phyloP scores from a whole-genome alignment of 2,113 vertebrate species.

The Pteronura brasiliensis region DNA sequence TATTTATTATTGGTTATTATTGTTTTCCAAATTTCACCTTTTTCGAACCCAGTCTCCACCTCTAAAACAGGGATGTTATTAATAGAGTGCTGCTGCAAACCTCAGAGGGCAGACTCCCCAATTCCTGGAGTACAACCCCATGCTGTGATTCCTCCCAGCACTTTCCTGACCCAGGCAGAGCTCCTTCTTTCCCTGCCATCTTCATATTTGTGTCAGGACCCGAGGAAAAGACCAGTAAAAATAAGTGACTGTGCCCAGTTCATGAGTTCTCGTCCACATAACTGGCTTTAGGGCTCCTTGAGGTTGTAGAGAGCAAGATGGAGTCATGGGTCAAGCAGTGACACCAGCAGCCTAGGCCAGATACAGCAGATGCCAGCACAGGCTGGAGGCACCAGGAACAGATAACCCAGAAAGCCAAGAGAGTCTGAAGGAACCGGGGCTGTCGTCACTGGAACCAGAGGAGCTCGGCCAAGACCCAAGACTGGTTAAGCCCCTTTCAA shows the following conservation, averaged over 20 bases:
- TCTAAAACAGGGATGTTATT: neutral
- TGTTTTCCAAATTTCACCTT: neutral
- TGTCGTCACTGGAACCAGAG: neutral
- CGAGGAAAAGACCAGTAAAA: too few relatives aligned
- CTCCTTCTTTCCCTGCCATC: neutral
- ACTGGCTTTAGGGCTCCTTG: too few relatives aligned
- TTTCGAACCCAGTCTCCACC: neutral
- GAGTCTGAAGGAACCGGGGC: neutral
- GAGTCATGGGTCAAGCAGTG: neutral
- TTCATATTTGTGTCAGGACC: neutral
- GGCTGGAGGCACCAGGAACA: neutral
- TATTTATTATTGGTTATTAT: neutral
- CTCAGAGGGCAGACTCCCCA: too few relatives aligned
- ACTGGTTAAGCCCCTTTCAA: neutral
- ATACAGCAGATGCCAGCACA: neutral
- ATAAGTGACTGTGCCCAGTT: neutral
- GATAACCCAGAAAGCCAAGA: neutral
- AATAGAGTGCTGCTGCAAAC: rapidly evolving
- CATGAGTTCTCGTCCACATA: neutral
- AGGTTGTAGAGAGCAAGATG: neutral
- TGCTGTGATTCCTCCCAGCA: neutral
- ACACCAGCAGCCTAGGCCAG: neutral
- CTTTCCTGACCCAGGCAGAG: neutral
- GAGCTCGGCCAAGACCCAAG: neutral
- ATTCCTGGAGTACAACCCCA: neutral